Base-by-base conservation (phyloP, 2,113 vertebrate species). In the Saguinus imperator region DNA sequence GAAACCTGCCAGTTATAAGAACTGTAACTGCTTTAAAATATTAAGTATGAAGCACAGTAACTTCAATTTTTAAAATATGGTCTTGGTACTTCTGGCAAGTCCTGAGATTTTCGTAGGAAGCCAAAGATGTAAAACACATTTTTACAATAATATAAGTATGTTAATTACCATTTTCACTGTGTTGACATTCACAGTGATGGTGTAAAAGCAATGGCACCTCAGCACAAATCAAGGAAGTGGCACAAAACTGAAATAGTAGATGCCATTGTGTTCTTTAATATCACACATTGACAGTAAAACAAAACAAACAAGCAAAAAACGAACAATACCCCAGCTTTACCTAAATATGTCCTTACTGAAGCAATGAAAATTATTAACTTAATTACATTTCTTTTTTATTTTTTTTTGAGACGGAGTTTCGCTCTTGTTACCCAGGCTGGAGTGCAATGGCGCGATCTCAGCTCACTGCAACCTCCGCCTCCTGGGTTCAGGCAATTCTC, bases 141-240 rank as follows among this genome's bases (percentile, higher is more conserved):
- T 50, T 72, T 29, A 32, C 27, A 14, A 43, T 23, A 76, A 77
- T 17, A 16, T 11, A 29, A 77, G 27, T 8, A 0, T 14, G 18
- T 29, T 43, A 27, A 43, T 37, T 20, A 14, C 6, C 9, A 9
- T 37, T 70, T 94, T 45, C 37, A 45, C 45, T 55, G 27, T 17
- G 29, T 68, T 10, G 48, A 45, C 27, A 48, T 84, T 72, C 35
- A 9, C 9, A 25, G 2, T 11, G 37, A 21, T 6, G 21, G 8
- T 21, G 18, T 13, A 48, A 48, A 40, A 45, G 50, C 27, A 32
- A 9, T 4, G 6, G 2, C 0, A 0, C 50, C 25, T 64, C 3
- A 20, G 20, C 16, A 21, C 1, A 6, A 91, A 35, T 16, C 17
- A 35, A 85, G 35, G 35, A 29, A 32, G 12, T 17, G 23, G 50